phyloP scores from a whole-genome alignment of 2,888 invertebrate genomes.

The Vesta saturnalis region DNA sequence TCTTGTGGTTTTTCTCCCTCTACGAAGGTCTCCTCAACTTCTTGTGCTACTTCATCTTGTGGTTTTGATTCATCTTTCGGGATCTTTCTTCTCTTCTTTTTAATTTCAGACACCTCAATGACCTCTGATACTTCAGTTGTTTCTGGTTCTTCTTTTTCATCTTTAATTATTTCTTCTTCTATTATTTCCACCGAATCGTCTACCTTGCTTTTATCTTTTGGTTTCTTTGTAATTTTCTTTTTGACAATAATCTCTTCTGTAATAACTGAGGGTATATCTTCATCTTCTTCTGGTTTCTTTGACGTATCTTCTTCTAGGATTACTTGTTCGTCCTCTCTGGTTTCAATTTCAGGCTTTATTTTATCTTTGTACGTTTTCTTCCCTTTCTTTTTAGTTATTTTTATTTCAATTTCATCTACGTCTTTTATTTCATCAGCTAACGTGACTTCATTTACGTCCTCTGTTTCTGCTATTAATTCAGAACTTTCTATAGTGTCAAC shows the following conservation, averaged over 20 bases:
- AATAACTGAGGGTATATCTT: conserved; percentile 64
- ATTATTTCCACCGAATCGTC: conserved; percentile 20
- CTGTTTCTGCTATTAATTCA: conserved; percentile 26
- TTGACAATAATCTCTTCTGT: conserved; percentile 64
- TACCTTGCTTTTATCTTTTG: conserved; percentile 28
- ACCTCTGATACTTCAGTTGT: conserved; percentile 43
- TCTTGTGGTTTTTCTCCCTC: conserved; percentile 4
- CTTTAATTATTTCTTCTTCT: conserved; percentile 47
- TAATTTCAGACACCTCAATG: conserved; percentile 49
- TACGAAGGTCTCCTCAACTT: conserved; percentile 45
- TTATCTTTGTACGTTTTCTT: conserved; percentile 43
- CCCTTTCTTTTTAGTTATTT: conserved; percentile 46
- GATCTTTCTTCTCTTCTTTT: conserved; percentile 50
- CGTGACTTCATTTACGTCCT: conserved; percentile 52
- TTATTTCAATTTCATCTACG: conserved; percentile 45
- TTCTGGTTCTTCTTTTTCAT: conserved; percentile 44
- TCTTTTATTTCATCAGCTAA: conserved; percentile 40
- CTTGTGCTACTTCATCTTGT: conserved; percentile 47
- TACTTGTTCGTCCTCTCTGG: conserved; percentile 40
- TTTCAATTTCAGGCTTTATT: conserved; percentile 28
- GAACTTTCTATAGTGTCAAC: conserved; percentile 7
- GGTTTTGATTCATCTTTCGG: conserved; percentile 49
- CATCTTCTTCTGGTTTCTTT: conserved; percentile 58
- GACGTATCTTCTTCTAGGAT: conserved; percentile 57
- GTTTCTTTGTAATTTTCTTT: conserved; percentile 53